These are phyloP conservation scores for Papilio demoleus DNA, from an alignment of 2,888 invertebrate genomes.

Conservation along the genomic window DNA sequence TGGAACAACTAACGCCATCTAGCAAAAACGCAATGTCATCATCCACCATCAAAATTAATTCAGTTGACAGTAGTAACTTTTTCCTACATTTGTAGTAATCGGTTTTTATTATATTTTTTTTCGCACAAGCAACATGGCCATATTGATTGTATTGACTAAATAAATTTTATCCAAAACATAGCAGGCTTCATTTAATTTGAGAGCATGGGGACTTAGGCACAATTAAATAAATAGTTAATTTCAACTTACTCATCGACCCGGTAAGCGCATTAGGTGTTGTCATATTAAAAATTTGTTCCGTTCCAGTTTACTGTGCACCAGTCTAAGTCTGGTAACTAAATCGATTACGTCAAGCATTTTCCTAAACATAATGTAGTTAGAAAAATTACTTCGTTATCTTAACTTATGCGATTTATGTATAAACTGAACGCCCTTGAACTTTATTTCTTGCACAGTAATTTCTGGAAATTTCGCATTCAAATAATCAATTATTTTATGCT, in stretches of 20 bases:
- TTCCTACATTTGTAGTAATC: not conserved
- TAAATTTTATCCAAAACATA: too few species aligned
- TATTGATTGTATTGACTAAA: too few species aligned
- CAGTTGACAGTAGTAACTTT: conserved; percentile 11
- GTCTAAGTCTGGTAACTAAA: conserved; percentile 27
- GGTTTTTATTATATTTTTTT: not conserved
- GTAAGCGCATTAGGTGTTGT: conserved; percentile 29
- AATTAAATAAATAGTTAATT: conserved; percentile 8
- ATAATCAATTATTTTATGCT: not conserved
- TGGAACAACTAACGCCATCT: conserved; percentile 34
- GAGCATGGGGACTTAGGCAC: too few species aligned
- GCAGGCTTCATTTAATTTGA: too few species aligned
- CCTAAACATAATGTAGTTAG: conserved; percentile 17
- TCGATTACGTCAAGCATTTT: conserved; percentile 43
- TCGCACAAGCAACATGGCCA: not conserved
- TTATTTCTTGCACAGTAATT: conserved; percentile 3
- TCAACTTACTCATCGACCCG: conserved; percentile 21
- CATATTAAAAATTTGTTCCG: conserved; percentile 40
- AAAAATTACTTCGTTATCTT: conserved; percentile 21
- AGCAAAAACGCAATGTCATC: conserved; percentile 21
- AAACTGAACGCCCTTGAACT: conserved; percentile 10
- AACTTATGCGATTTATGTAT: not conserved
- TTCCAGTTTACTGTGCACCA: conserved; percentile 27
- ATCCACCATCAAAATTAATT: conserved; percentile 6
- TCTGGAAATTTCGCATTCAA: not conserved